Evolutionary conservation across 2,113 vertebrate genomes (phyloP), one percentile per base, ranked within the genome.

Genomic region (Catharus fuscescens): DNA sequence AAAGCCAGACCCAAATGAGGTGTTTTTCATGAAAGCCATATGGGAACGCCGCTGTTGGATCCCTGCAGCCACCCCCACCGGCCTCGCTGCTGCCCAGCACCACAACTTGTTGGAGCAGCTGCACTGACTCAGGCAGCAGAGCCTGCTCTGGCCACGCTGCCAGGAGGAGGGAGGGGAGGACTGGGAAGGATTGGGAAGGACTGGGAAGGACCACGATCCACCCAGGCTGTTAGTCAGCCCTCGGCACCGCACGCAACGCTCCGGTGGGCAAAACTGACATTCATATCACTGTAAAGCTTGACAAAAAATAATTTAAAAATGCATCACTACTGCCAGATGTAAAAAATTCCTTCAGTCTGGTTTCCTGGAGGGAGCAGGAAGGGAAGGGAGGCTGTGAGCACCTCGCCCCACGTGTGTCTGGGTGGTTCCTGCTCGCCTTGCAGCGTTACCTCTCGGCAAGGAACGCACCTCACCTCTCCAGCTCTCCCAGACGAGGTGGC

Each of bases 291-390:
- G n/a, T 62, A 66, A 80, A 59, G 74, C 80, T 81, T 34, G 47
- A 59, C 31, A 57, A 76, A 57, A 61, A 42, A 24, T 20, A 25
- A n/a, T 28, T 69, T 53, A 2, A 80, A 57, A 60, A 48, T 1
- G 42, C 69, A 66, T 11, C 3, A 0, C 70, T 42, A 9, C 32
- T 64, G 80, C 92, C 95, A 94, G 94, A 93, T 89, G 90, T 80
- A 70, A 90, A 73, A 82, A 84, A 93, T 73, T 84, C 91, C 86
- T 78, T 53, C 0, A 0, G 38, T 56, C 74, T 59, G 72, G 85
- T 73, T 95, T 95, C 88, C 95, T 92, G 91, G 72, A 65, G 57
- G 38, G 65, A 93, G 64, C 86, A 78, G 93, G 92, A 91, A 87
- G 54, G 72, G 70, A 91, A 89, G 54, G 90, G 76, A 81, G 70